Evolutionary conservation across 2,797 vertebrate species (phyloP).

Genomic region (Australoheros facetus): DNA sequence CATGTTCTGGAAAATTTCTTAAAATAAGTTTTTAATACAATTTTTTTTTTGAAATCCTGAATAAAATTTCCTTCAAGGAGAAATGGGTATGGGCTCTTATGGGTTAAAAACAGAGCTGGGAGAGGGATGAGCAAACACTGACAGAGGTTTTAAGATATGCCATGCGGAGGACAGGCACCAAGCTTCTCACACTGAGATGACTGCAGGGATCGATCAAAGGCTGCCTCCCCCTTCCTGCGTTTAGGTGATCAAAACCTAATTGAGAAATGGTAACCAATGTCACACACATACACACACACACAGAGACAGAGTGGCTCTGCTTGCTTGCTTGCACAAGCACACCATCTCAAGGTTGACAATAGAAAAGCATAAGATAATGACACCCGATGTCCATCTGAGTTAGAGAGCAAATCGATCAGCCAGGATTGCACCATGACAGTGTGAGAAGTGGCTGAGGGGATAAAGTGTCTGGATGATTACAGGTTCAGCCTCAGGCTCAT

Average conservation of each 20-base stretch:
- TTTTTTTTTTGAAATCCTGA: too few relatives aligned
- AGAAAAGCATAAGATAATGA: conserved; percentile 47
- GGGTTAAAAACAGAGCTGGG: conserved; percentile 12
- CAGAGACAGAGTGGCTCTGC: conserved; percentile 9
- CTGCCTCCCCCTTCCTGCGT: conserved; percentile 37
- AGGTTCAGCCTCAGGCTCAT: conserved; percentile 12
- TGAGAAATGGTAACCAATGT: conserved; percentile 47
- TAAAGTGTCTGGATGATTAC: conserved; percentile 25
- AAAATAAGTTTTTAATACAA: too few relatives aligned
- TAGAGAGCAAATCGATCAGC: conserved; percentile 48
- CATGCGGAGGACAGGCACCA: conserved; percentile 29
- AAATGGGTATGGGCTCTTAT: too few relatives aligned
- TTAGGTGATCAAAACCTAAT: conserved; percentile 68
- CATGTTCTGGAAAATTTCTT: too few relatives aligned
- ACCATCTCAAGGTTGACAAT: conserved; percentile 44
- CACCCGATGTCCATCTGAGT: conserved; percentile 51
- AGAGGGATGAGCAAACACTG: conserved; percentile 40
- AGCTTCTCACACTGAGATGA: conserved; percentile 46
- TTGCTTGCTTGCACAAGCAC: conserved; percentile 18
- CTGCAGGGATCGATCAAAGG: conserved; percentile 65
- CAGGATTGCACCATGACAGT: conserved; percentile 38
- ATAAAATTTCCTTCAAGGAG: too few relatives aligned
- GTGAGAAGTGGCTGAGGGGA: conserved; percentile 22
- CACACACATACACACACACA: conserved; percentile 7
- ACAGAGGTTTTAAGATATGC: conserved; percentile 45